Base-by-base conservation (phyloP, 2,797 vertebrate genomes). In the Urophycis tenuis region DNA sequence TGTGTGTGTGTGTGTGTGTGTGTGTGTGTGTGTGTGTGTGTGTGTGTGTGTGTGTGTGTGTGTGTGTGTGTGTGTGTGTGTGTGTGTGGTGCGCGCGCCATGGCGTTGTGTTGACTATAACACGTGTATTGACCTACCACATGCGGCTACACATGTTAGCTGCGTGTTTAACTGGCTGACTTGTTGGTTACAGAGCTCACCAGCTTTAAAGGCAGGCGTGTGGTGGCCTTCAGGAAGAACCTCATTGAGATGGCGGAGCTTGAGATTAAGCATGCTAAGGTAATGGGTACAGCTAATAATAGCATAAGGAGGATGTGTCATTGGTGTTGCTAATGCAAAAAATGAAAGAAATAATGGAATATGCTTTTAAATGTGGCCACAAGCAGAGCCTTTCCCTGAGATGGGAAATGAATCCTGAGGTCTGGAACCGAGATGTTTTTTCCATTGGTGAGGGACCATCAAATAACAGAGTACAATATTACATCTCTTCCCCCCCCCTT, bases 231-330 rank as follows among this genome's bases (percentile, higher is more conserved):
- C 91, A 95, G 96, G 76, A 99, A 98, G 91, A 98, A 97, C 85
- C 91, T 99, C 79, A 94, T 97, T 70, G 96, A 99, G 92, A 96
- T 98, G 96, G 94, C 97, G 72, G 97, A 99, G 90, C 93, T 99
- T 81, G 96, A 99, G 93, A 97, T 98, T 90, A 99, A 98, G 87
- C 97, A 99, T 39, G 96, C 96, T 83, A 99, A 95, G 94, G 97
- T 99, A 75, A 86, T 53, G 45, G 19, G 8, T 67, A 67, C 29
- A 29, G 15, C n/a, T 64, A 25, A 64, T 25, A 64, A 64, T 29
- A 29, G 5, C 29, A 29, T 3, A 29, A 10, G 0, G 11, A 12
- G 19, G 39, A 41, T 41, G 39, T 60, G 53, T 25, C 17, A 8
- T n/a, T n/a, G 39, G n/a, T n/a, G 12, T 19, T n/a, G 53, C 22